A percentile compares a stretch with the other conserved stretches of the same genome.
These are phyloP conservation scores for Sebastes diaconus DNA, from an alignment of 2,797 vertebrate genomes.

Conservation along the genomic window DNA sequence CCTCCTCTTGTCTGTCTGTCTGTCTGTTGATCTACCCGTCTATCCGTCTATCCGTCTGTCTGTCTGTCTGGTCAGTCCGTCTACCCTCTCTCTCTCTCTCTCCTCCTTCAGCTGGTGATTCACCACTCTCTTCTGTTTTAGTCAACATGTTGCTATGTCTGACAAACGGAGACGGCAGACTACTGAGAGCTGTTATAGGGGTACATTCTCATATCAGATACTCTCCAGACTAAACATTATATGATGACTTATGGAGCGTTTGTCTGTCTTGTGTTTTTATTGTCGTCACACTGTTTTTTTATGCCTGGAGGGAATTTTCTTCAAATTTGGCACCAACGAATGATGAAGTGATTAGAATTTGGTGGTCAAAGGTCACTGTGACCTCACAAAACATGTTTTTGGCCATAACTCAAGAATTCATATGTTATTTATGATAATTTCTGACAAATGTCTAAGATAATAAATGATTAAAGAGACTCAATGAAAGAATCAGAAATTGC, in stretches of 20 bases:
- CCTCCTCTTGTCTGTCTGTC: neutral
- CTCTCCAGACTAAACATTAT: neutral
- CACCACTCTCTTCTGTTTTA: constrained; percentile 19
- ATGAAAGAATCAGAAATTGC: too few relatives aligned
- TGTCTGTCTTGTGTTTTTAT: neutral
- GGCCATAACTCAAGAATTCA: too few relatives aligned
- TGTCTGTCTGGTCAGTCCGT: neutral
- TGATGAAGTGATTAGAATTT: too few relatives aligned
- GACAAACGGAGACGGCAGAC: constrained; percentile 15
- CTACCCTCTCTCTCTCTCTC: neutral
- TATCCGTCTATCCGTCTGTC: neutral
- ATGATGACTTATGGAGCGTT: neutral
- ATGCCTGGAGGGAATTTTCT: too few relatives aligned
- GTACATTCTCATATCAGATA: neutral
- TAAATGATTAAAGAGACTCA: too few relatives aligned
- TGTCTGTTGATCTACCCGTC: neutral
- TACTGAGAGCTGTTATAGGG: neutral
- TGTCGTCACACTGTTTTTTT: neutral
- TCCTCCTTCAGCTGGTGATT: constrained; percentile 20
- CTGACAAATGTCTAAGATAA: too few relatives aligned
- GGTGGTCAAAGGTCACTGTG: too few relatives aligned
- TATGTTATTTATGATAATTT: rapidly evolving
- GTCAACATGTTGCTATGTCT: constrained; percentile 26
- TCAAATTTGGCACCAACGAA: too few relatives aligned
- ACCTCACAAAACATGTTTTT: too few relatives aligned